Evolutionary conservation across 2,888 invertebrate species (phyloP).

Genomic region (Drepanosiphum platanoidis): DNA sequence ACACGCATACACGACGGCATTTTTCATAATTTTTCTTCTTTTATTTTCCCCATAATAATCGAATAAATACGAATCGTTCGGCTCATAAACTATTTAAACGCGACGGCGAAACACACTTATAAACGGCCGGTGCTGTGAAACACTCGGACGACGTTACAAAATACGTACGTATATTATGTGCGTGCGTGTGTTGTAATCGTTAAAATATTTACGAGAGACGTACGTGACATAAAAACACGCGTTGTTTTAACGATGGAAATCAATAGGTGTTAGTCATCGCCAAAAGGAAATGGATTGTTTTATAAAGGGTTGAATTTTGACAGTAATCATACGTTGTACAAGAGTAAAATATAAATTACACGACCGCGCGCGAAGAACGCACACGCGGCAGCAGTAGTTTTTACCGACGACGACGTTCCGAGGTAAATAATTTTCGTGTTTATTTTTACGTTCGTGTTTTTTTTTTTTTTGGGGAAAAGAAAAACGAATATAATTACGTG

Average conservation of each 20-base stretch:
- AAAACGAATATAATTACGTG: neutral
- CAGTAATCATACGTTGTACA: conserved; percentile 32
- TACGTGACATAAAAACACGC: neutral
- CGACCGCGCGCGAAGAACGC: neutral
- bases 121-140: no score
- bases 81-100: neutral
- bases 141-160: neutral
- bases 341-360: conserved; percentile 6
- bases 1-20: no score
- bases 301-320: conserved; percentile 48
- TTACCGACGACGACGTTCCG: neutral
- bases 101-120: no score
- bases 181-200: neutral
- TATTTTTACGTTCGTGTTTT: neutral
- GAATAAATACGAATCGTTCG: neutral
- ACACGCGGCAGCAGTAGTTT: neutral
- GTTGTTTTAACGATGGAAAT: conserved; percentile 44
- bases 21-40: no score
- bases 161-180: no score
- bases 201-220: conserved; percentile 32
- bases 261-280: conserved; percentile 56
- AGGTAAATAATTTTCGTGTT: neutral
- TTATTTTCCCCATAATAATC: no score
- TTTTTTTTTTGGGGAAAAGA: neutral
- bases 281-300: conserved; percentile 34